These are phyloP conservation scores for Heliopora coerulea DNA, from an alignment of 92 coral and sea anemone genomes.

Conservation along the genomic window DNA sequence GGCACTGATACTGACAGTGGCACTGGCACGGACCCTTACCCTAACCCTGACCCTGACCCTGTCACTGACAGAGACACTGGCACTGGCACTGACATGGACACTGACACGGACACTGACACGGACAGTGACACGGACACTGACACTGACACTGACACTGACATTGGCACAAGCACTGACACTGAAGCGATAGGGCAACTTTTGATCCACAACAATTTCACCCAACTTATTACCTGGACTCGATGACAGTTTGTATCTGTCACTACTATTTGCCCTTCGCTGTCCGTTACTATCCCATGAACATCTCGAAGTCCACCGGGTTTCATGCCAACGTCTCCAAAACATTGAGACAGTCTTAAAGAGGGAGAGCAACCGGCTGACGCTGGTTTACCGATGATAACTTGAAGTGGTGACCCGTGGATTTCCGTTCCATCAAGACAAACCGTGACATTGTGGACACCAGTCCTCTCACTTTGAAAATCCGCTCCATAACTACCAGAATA, in stretches of 20 bases:
- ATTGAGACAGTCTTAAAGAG: not conserved
- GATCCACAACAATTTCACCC: too few relatives aligned
- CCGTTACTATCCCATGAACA: constrained; percentile 88
- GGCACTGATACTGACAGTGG: too few relatives aligned
- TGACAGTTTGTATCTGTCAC: constrained; percentile 90
- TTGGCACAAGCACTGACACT: too few relatives aligned
- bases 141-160: too few relatives aligned
- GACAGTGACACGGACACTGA: too few relatives aligned
- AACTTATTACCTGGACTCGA: constrained; percentile 83
- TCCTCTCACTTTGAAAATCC: constrained; percentile 33
- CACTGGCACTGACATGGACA: too few relatives aligned
- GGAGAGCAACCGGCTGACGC: constrained; percentile 22
- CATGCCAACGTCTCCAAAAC: constrained; percentile 71
- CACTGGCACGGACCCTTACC: too few relatives aligned
- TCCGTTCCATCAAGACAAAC: constrained; percentile 24
- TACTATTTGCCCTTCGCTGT: constrained; percentile 74
- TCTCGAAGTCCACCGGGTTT: constrained; percentile 81
- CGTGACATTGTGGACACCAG: constrained; percentile 23
- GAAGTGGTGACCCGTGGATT: constrained; percentile 14
- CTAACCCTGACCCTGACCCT: too few relatives aligned
- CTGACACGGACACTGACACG: too few relatives aligned
- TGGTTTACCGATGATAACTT: constrained; percentile 12
- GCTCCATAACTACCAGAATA: constrained; percentile 22
- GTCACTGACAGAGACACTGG: too few relatives aligned
- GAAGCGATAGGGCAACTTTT: too few relatives aligned